Percentiles rank a stretch among this genome's conserved stretches.
These are phyloP conservation scores for Drosophila acutilabella DNA, from an alignment of 2,888 invertebrate species.

Conservation along the genomic window DNA sequence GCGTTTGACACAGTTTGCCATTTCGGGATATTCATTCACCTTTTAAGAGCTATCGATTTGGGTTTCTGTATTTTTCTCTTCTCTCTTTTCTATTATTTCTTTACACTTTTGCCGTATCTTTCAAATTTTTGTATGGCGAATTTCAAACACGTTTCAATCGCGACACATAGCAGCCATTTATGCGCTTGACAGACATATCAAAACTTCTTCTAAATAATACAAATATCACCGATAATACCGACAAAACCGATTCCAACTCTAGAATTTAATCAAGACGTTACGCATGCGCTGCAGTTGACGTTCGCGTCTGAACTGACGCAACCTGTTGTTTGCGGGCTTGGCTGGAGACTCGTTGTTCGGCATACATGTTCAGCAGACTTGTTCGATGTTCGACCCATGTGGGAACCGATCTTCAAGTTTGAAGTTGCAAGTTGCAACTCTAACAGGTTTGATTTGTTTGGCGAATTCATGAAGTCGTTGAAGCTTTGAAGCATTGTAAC, in stretches of 20 bases:
- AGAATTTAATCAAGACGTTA: constrained; percentile 24
- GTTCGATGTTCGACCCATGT: neutral
- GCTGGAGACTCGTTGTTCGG: constrained; percentile 16
- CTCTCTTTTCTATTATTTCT: constrained; percentile 22
- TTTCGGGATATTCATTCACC: constrained; percentile 63
- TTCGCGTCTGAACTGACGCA: constrained; percentile 56
- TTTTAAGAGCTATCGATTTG: constrained; percentile 46
- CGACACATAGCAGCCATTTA: constrained; percentile 56
- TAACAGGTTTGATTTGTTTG: neutral
- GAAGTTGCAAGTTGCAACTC: constrained; percentile 1
- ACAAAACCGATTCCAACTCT: constrained; percentile 3
- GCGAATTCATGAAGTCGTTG: constrained; percentile 3
- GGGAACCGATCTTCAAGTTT: neutral
- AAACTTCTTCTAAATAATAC: neutral
- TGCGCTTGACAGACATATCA: constrained; percentile 51
- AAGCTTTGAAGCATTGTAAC: neutral
- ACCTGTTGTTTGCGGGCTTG: constrained; percentile 15
- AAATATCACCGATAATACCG: constrained; percentile 1
- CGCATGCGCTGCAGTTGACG: constrained; percentile 64
- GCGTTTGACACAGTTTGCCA: constrained; percentile 67
- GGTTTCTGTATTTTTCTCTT: constrained; percentile 23
- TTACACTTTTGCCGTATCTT: constrained; percentile 47
- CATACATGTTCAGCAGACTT: neutral
- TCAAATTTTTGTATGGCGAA: constrained; percentile 50
- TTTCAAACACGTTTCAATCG: constrained; percentile 70